Base-by-base conservation (phyloP, 2,888 invertebrate genomes). In the Synergus gifuensis region DNA sequence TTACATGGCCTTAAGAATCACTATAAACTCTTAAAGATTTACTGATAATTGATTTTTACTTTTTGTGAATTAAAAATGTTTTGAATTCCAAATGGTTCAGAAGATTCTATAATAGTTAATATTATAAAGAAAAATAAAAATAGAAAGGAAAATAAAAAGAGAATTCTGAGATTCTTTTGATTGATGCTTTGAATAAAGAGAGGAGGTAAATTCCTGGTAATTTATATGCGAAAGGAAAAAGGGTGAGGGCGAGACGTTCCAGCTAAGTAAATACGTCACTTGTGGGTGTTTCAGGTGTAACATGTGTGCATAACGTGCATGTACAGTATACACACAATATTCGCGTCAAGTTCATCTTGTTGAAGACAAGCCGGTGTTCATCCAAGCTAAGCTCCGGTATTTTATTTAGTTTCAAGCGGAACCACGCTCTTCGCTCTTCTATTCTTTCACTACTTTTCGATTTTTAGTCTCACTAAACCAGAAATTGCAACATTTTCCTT, bases 321-420 rank as follows among this genome's bases (percentile, higher is more conserved):
- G 63, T 49, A 12, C 22, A 28, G 22, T 28, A 2, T 28, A 2
- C n/a, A 58, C 44, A 73, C n/a, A 4, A 54, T 54, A 73, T 73
- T 54, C 54, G 18, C 36, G 73, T 73, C n/a, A 73, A 73, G 54
- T 36, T 54, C 36, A 14, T 49, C 36, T 73, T 36, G 78, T 78
- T 83, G 82, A 83, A 82, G 83, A 82, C 82, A 82, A 83, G 80
- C 76, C 81, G 85, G 83, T 88, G 89, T 87, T 88, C 89, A 90
- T 87, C 90, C 88, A 88, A 88, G 86, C 89, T 83, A 79, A 90
- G 87, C 89, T 90, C 90, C 90, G 89, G 88, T 88, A 88, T 87
- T 90, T 90, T 89, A 88, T 89, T 89, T 88, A 73, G 73, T 54
- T 85, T 82, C 83, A 83, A 83, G 84, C 89, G 89, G 89, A 89